Conservation (phyloP, 2,113 vertebrate species). For the Chaenogobius annularis region DNA sequence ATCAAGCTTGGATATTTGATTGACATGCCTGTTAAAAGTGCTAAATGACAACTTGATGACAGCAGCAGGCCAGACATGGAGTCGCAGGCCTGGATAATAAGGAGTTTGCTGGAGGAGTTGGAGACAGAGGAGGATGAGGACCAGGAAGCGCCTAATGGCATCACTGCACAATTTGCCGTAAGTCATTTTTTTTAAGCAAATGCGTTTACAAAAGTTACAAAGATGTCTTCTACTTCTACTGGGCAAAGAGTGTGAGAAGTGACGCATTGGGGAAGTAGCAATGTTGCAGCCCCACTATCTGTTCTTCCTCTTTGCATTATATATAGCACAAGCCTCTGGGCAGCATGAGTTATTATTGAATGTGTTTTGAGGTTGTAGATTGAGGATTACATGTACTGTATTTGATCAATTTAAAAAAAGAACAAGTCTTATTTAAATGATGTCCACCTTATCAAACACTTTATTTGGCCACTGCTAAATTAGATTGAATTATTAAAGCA, state of each 20-base stretch:
- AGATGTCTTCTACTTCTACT: too few species aligned
- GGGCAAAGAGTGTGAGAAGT: not conserved
- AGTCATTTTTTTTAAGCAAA: conserved; percentile 42
- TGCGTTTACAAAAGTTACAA: not conserved
- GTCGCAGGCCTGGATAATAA: conserved; percentile 67
- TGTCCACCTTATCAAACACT: too few species aligned
- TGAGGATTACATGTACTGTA: too few species aligned
- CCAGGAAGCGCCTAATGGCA: conserved; percentile 33
- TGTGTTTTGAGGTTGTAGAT: not conserved
- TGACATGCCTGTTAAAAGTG: conserved; percentile 64
- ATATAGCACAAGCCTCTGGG: not conserved
- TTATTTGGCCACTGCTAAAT: too few species aligned
- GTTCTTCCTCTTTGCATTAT: conserved; percentile 62
- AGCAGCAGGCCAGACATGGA: conserved; percentile 62
- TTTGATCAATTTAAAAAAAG: too few species aligned
- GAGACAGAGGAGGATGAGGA: conserved; percentile 57
- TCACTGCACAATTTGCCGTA: conserved; percentile 73
- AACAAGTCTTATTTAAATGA: too few species aligned
- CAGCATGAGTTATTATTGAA: not conserved
- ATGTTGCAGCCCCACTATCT: not conserved
- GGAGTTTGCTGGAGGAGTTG: conserved; percentile 60
- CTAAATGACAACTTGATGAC: conserved; percentile 21
- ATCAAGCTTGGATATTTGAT: conserved; percentile 20
- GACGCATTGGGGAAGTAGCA: conserved; percentile 26
- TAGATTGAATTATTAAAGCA: too few species aligned